Evolutionary conservation across 2,888 invertebrate genomes (phyloP), one percentile per base, ranked within the genome.

Genomic region (Diarsia brunnea): DNA sequence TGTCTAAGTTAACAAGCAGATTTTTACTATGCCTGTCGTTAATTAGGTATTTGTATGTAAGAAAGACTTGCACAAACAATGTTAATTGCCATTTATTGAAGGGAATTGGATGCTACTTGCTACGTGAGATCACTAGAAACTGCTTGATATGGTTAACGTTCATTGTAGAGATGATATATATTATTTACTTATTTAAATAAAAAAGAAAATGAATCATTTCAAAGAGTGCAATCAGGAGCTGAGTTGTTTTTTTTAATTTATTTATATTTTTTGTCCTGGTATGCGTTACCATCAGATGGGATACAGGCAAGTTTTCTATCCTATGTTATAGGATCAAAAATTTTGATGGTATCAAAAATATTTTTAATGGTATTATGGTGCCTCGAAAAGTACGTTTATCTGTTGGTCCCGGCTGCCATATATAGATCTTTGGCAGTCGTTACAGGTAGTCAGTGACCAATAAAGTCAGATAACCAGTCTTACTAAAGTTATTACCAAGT

Each of bases 21-120:
- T 51, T 64, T 64, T 27, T 27, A 67, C 12, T 60, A 2, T 24
- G 4, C 53, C 11, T 60, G 1, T 43, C 2, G 5, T 53, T 79
- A 82, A 79, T 82, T 31, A 83, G 24, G 0, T 49, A 65, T 82
- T 82, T 82, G 24, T 69, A 78, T 79, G 82, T 78, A 51, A 51
- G 24, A n/a, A 19, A 27, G 12, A 14, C 51, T 53, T 19, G n/a
- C n/a, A 27, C 38, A n/a, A 31, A 43, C 24, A 1, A 31, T 43
- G 38, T 53, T 45, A 47, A 68, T 68, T 31, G 77, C 12, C 19
- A n/a, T 53, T 75, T 61, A 75, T 24, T 38, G 8, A 43, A 43
- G 7, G 16, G 21, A 65, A n/a, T 12, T 21, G 21, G n/a, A 24
- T 10, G 19, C 2, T 4, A 38, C 24, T 27, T 8, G 0, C 21